Evolutionary conservation across 2,888 invertebrate species (phyloP).

Genomic region (Siphlonurus alternatus): DNA sequence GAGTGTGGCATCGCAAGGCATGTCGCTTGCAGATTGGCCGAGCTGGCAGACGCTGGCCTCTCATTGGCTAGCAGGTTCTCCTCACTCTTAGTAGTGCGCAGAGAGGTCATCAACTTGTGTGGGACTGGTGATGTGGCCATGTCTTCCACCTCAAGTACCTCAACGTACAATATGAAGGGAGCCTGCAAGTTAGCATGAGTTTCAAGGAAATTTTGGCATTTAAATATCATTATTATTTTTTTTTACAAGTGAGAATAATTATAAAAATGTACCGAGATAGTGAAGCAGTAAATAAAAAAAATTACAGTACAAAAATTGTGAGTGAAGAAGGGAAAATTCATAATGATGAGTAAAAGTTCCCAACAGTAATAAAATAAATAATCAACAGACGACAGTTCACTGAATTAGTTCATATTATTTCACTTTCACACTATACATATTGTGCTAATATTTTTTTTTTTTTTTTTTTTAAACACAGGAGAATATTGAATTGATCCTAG

Average conservation of each 20-base stretch:
- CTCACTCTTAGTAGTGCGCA: constrained; percentile 86
- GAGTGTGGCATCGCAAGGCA: background rate
- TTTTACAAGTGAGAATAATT: background rate
- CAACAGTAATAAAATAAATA: too few relatives aligned
- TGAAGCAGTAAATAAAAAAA: constrained; percentile 8
- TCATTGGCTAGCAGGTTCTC: constrained; percentile 53
- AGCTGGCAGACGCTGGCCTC: constrained; percentile 18
- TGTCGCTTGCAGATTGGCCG: constrained; percentile 16
- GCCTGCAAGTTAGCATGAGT: constrained; percentile 43
- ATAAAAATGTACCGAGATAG: background rate
- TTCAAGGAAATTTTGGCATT: constrained; percentile 1
- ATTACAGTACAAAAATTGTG: constrained; percentile 5
- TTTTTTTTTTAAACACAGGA: too few relatives aligned
- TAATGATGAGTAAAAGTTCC: too few relatives aligned
- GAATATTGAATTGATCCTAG: too few relatives aligned
- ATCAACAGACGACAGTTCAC: too few relatives aligned
- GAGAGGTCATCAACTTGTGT: constrained; percentile 68
- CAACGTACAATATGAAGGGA: constrained; percentile 95
- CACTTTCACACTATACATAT: too few relatives aligned
- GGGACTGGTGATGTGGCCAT: constrained; percentile 72
- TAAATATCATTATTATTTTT: too few relatives aligned
- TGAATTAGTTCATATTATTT: too few relatives aligned
- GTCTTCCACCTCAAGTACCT: constrained; percentile 80
- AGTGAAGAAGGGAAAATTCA: background rate
- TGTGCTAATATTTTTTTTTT: too few relatives aligned